These are phyloP conservation scores for Caenorhabditis sinica DNA, from an alignment of 2,888 invertebrate genomes.

Conservation along the genomic window DNA sequence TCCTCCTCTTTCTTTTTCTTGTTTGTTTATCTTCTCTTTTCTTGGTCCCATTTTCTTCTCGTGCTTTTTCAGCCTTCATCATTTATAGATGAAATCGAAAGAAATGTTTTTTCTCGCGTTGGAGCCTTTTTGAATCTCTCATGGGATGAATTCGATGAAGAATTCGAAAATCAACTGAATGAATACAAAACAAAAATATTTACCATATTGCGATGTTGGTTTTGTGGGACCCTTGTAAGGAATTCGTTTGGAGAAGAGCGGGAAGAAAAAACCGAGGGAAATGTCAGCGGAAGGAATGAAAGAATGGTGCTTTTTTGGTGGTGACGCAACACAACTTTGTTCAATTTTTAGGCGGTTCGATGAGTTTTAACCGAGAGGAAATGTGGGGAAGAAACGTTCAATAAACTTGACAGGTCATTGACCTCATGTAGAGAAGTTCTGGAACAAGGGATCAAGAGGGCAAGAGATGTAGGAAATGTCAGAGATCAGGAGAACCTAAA, in stretches of 20 bases:
- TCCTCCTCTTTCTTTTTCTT: slow-evolving; percentile 31
- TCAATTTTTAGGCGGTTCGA: slow-evolving; percentile 27
- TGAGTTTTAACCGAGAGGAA: neutral
- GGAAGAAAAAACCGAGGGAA: slow-evolving; percentile 19
- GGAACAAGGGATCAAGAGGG: slow-evolving; percentile 1
- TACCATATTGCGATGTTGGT: slow-evolving; percentile 2
- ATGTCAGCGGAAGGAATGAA: slow-evolving; percentile 38
- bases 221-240: slow-evolving; percentile 1
- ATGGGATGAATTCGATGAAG: slow-evolving; percentile 32
- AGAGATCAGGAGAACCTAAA: neutral
- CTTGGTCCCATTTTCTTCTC: slow-evolving; percentile 16
- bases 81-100: slow-evolving; percentile 39
- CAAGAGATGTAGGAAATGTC: neutral
- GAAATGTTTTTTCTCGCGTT: slow-evolving; percentile 10
- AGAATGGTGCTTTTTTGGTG: slow-evolving; percentile 26
- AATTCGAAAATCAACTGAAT: slow-evolving; percentile 16
- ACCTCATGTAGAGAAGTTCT: slow-evolving; percentile 1
- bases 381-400: slow-evolving; percentile 10
- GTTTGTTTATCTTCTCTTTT: slow-evolving; percentile 42
- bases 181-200: slow-evolving; percentile 39
- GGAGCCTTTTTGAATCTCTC: slow-evolving; percentile 12
- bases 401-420: slow-evolving; percentile 33
- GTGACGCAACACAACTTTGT: slow-evolving; percentile 27
- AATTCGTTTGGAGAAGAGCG: slow-evolving; percentile 4
- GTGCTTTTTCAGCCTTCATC: slow-evolving; percentile 26